Percentiles rank a stretch among this genome's conserved stretches.
Conservation (phyloP, 1,140 invertebrate species). For the Ruditapes philippinarum region DNA sequence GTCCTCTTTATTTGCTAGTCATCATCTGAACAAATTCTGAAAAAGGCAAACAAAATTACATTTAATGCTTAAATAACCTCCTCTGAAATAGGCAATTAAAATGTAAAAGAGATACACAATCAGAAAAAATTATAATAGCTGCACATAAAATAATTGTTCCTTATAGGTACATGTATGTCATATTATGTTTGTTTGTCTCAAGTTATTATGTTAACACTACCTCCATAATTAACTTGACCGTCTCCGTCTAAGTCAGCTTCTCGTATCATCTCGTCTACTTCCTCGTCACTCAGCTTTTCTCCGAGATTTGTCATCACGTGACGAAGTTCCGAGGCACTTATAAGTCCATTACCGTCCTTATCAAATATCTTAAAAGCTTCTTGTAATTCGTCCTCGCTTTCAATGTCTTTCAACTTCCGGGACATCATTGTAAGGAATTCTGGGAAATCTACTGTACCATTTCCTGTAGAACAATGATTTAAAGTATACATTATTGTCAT, state of each 20-base stretch:
- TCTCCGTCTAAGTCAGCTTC: conserved; percentile 96
- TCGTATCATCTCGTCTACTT: conserved; percentile 97
- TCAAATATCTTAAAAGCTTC: conserved; percentile 99
- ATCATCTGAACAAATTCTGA: conserved; percentile 38
- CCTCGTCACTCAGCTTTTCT: conserved; percentile 95
- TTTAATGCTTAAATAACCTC: too few species aligned
- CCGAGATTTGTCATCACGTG: conserved; percentile 97
- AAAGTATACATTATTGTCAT: too few species aligned
- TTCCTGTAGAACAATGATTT: too few species aligned
- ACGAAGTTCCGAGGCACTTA: conserved; percentile 74
- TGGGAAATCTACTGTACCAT: conserved; percentile 99
- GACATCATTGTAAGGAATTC: conserved; percentile 94
- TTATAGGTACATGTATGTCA: too few species aligned
- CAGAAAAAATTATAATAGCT: too few species aligned
- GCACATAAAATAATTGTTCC: too few species aligned
- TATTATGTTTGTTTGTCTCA: too few species aligned
- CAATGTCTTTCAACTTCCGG: conserved; percentile 99
- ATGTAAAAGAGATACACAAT: too few species aligned
- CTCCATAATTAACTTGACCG: conserved; percentile 80
- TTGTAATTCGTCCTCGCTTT: conserved; percentile 97
- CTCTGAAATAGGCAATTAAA: background rate
- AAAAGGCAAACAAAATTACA: conserved; percentile 5
- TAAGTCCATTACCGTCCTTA: conserved; percentile 97
- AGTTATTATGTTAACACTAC: too few species aligned
- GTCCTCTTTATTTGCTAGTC: conserved; percentile 8